Percentiles rank a stretch among this genome's conserved stretches.
These are phyloP conservation scores for Linnaemya vulpina DNA, from an alignment of 2,888 invertebrate genomes.

Conservation along the genomic window DNA sequence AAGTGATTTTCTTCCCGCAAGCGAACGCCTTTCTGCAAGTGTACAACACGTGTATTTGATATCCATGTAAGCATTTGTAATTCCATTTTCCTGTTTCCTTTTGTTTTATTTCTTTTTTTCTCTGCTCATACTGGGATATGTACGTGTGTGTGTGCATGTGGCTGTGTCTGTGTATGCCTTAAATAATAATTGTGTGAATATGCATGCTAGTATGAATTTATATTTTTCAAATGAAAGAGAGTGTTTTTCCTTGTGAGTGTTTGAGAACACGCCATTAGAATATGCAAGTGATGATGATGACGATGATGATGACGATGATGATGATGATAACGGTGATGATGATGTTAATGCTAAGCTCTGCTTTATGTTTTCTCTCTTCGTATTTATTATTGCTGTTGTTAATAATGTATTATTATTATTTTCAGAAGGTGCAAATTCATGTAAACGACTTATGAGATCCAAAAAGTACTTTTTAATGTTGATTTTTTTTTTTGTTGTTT, in stretches of 20 bases:
- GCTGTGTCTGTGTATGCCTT: not conserved
- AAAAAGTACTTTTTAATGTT: slow-evolving; percentile 63
- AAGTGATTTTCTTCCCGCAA: no score
- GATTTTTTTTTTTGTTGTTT: not conserved
- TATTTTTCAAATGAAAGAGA: not conserved
- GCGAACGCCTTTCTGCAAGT: no score
- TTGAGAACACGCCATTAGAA: slow-evolving; percentile 19
- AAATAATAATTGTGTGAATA: not conserved
- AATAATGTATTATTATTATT: slow-evolving; percentile 13
- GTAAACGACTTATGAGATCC: slow-evolving; percentile 65
- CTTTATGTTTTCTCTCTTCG: slow-evolving; percentile 17
- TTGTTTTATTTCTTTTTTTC: not conserved
- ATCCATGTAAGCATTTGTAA: slow-evolving; percentile 27
- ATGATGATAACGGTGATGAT: no score
- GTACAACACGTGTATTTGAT: slow-evolving; percentile 7
- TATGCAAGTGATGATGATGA: slow-evolving; percentile 15
- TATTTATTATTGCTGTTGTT: slow-evolving; percentile 17
- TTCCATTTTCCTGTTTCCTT: not conserved
- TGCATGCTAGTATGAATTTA: not conserved
- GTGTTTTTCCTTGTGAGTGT: slow-evolving; percentile 4
- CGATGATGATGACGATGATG: no score
- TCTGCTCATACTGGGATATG: not conserved
- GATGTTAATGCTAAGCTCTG: slow-evolving; percentile 37
- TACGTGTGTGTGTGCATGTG: not conserved
- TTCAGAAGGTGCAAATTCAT: slow-evolving; percentile 61